Percentiles rank a stretch among this genome's conserved stretches.
These are phyloP conservation scores for Ryuthela nishihirai DNA, from an alignment of 2,888 invertebrate genomes.

Conservation along the genomic window DNA sequence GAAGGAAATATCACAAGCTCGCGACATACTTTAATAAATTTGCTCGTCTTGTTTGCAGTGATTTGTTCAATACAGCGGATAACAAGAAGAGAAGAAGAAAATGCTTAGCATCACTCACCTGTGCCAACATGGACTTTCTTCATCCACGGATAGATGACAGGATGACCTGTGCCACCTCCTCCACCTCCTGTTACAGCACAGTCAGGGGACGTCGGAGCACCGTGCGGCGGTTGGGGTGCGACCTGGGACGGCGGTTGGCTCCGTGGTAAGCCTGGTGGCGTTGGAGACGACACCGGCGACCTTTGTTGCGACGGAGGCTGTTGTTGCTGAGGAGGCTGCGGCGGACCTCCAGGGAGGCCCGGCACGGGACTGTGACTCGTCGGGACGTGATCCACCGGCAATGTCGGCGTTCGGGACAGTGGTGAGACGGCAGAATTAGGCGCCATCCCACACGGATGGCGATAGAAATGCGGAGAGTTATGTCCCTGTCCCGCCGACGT, in stretches of 20 bases:
- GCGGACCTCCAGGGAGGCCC: constrained; percentile 3
- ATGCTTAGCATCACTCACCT: no score
- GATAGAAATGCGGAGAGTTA: constrained; percentile 3
- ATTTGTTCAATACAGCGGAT: no score
- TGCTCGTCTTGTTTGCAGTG: no score
- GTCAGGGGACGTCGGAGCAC: constrained; percentile 30
- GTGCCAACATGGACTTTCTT: constrained; percentile 83
- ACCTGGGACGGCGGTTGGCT: constrained; percentile 7
- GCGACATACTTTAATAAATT: no score
- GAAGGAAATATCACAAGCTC: no score
- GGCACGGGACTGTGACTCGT: constrained; percentile 14
- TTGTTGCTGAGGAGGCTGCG: constrained; percentile 7
- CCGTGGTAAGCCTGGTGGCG: constrained; percentile 17
- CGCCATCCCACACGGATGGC: constrained; percentile 25
- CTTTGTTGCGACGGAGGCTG: constrained; percentile 7
- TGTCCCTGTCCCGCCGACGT: constrained; percentile 23
- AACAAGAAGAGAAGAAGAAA: no score
- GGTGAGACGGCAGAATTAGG: constrained; percentile 24
- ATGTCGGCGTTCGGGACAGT: constrained; percentile 26
- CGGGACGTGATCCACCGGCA: constrained; percentile 15
- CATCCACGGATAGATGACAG: constrained; percentile 98
- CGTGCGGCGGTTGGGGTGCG: constrained; percentile 1
- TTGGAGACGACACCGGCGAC: constrained; percentile 35
- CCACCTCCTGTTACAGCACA: constrained; percentile 37
- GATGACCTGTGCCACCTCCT: constrained; percentile 41